phyloP scores from a whole-genome alignment of 2,888 invertebrate species.

The Zaprionus bogoriensis region DNA sequence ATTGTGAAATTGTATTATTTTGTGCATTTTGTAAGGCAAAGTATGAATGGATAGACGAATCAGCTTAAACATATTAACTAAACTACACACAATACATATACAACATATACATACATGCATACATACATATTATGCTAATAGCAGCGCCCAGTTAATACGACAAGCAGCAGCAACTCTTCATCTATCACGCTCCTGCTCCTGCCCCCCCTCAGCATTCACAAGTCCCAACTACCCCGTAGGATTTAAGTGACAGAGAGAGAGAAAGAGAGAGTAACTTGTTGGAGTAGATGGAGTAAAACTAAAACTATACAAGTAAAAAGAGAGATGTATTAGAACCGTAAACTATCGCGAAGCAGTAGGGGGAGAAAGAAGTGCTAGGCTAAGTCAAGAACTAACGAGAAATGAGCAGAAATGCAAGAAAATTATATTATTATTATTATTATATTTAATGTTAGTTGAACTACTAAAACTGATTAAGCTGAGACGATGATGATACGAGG shows the following conservation, averaged over 20 bases:
- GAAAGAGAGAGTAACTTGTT: too few relatives aligned
- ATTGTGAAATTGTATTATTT: constrained; percentile 66
- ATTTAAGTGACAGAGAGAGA: constrained; percentile 34
- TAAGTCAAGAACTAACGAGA: constrained; percentile 42
- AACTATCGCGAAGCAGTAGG: constrained; percentile 38
- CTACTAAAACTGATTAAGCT: constrained; percentile 61
- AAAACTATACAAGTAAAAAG: background rate
- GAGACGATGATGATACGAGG: constrained; percentile 25
- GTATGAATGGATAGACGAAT: constrained; percentile 37
- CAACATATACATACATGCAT: constrained; percentile 15
- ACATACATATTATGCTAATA: constrained; percentile 44
- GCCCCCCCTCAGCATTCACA: background rate
- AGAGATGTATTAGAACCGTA: constrained; percentile 35
- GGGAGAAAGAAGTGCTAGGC: constrained; percentile 18
- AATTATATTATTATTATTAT: constrained; percentile 40
- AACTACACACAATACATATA: constrained; percentile 32
- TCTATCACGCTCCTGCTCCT: background rate
- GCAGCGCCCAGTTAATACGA: constrained; percentile 51
- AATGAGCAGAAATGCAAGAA: constrained; percentile 12
- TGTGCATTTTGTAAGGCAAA: constrained; percentile 68
- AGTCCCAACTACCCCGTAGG: constrained; percentile 19
- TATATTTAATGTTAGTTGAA: constrained; percentile 77
- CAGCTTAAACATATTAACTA: constrained; percentile 32
- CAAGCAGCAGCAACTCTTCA: constrained; percentile 9
- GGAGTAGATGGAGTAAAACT: background rate